phyloP scores from a whole-genome alignment of 2,113 vertebrate species.

The Sander lucioperca region DNA sequence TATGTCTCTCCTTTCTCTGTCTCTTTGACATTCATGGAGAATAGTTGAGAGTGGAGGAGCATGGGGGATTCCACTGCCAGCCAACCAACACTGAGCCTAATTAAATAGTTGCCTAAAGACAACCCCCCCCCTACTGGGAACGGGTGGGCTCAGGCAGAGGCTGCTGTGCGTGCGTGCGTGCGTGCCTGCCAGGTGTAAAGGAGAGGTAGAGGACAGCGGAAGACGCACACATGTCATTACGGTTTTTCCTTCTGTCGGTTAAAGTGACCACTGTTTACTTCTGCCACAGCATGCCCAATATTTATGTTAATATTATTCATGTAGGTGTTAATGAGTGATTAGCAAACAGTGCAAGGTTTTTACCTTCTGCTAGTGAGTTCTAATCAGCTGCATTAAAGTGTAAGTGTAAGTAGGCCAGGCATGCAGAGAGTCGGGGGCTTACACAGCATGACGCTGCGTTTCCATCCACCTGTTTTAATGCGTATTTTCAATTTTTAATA shows the following conservation, averaged over 20 bases:
- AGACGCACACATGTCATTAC: not conserved
- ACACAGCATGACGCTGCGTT: not conserved
- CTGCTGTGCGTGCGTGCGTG: not conserved
- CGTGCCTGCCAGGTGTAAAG: constrained; percentile 19
- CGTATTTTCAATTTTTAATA: not conserved
- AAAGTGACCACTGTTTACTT: not conserved
- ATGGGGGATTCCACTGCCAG: constrained; percentile 53
- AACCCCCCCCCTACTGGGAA: constrained; percentile 33
- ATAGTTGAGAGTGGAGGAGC: constrained; percentile 39
- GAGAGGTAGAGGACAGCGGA: constrained; percentile 30
- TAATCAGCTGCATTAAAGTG: not conserved
- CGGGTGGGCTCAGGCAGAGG: constrained; percentile 53
- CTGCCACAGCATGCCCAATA: not conserved
- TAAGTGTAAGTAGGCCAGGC: not conserved
- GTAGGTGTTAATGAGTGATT: not conserved
- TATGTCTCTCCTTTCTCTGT: constrained; percentile 27
- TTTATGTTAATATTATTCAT: not conserved
- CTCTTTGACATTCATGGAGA: constrained; percentile 61
- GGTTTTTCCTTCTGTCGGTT: not conserved
- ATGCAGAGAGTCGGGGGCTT: not conserved
- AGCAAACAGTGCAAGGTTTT: not conserved
- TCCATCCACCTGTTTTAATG: not conserved
- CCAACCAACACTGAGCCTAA: constrained; percentile 62
- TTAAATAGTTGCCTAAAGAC: constrained; percentile 75
- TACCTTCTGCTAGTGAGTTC: not conserved